Percentiles rank a stretch among this genome's conserved stretches.
Conservation (phyloP, 2,888 invertebrate genomes). For the Stictocephala bisonia region DNA sequence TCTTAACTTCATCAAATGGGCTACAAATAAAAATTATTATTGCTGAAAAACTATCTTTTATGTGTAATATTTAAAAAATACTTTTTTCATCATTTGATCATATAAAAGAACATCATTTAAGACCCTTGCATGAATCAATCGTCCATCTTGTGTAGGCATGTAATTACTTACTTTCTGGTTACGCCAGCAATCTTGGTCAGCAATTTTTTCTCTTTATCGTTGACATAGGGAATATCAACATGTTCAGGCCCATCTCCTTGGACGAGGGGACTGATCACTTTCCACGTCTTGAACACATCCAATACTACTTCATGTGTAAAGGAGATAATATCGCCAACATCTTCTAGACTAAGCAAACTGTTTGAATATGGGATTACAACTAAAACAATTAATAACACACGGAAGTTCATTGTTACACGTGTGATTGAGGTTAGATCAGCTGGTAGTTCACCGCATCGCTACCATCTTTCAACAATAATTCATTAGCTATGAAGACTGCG, state of each 20-base stretch:
- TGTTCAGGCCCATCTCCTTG: conserved; percentile 29
- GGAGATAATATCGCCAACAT: conserved; percentile 71
- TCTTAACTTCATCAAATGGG: too few relatives aligned
- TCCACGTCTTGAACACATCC: conserved; percentile 73
- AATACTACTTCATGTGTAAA: conserved; percentile 72
- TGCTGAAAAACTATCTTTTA: too few relatives aligned
- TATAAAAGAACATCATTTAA: too few relatives aligned
- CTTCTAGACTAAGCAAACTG: conserved; percentile 58
- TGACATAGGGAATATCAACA: conserved; percentile 33
- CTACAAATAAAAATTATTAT: too few relatives aligned
- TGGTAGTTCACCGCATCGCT: conserved; percentile 32
- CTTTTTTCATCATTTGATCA: too few relatives aligned
- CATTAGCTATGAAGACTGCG: too few relatives aligned
- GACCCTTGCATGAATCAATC: too few relatives aligned
- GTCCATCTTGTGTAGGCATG: too few relatives aligned
- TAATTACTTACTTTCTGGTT: conserved; percentile 50
- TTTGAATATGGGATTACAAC: background rate
- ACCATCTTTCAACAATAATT: too few relatives aligned
- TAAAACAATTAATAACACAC: conserved; percentile 37
- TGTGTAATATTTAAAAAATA: too few relatives aligned
- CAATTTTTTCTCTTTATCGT: conserved; percentile 51
- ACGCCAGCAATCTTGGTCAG: conserved; percentile 59
- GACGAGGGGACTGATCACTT: conserved; percentile 64
- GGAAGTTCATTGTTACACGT: background rate
- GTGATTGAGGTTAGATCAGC: conserved; percentile 39